Evolutionary conservation across 1,140 invertebrate species (phyloP).

Genomic region (Lysiphlebus fabarum): DNA sequence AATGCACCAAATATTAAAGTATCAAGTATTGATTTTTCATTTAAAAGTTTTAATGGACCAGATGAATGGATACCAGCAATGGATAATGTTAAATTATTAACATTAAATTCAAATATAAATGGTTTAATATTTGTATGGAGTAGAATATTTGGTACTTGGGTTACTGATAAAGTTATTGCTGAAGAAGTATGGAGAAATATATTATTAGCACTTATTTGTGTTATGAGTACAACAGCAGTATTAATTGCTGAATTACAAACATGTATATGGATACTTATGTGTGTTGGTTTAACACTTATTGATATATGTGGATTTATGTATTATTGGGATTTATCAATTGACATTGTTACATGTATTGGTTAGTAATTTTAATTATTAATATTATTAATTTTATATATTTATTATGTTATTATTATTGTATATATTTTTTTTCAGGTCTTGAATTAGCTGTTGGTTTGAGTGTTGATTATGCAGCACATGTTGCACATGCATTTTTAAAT

Average conservation of each 20-base stretch:
- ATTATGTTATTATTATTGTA: no score
- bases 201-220: constrained; percentile 72
- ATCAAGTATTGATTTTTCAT: constrained; percentile 63
- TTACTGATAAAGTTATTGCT: constrained; percentile 74
- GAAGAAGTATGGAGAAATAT: constrained; percentile 77
- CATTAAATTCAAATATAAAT: constrained; percentile 57
- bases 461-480: constrained; percentile 85
- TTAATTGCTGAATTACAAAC: constrained; percentile 78
- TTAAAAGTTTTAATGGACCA: constrained; percentile 60
- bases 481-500: constrained; percentile 78
- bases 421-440: constrained; percentile 49
- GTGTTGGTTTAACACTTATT: constrained; percentile 72
- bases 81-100: constrained; percentile 61
- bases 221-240: constrained; percentile 75
- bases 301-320: constrained; percentile 82
- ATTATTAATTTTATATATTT: no score
- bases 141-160: constrained; percentile 70
- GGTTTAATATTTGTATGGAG: constrained; percentile 67
- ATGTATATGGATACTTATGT: constrained; percentile 75
- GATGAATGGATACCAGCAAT: constrained; percentile 72
- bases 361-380: constrained; percentile 19
- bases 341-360: constrained; percentile 81
- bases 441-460: constrained; percentile 84
- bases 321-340: constrained; percentile 80
- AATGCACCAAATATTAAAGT: constrained; percentile 57